Base-by-base conservation (phyloP, 2,888 invertebrate species). In the Drosophila flavopinicola region DNA sequence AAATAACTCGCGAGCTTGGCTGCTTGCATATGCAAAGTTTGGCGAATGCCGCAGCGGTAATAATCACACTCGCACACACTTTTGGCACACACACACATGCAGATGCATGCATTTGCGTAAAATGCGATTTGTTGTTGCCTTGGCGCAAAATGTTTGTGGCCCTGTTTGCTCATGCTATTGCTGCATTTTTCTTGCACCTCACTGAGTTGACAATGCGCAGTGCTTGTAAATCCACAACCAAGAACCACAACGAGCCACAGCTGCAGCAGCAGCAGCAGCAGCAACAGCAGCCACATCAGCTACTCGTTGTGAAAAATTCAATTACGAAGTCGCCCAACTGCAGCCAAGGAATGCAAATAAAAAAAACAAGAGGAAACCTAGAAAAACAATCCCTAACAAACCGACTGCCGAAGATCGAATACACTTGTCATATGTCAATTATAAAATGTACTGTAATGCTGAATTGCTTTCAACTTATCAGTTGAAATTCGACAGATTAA, bases 141-240 rank as follows among this genome's bases (percentile, higher is more conserved):
- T 70, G 58, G 41, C 60, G 80, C 87, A 80, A 61, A 66, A 86
- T 80, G 82, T 84, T 86, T 80, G 80, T 39, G 80, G 80, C 66
- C 49, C 41, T 54, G 49, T 30, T 47, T 32, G 37, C n/a, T 27
- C 13, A 33, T 54, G 44, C 17, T 35, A 17, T 25, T 47, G 45
- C 24, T 33, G 41, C 20, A 15, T 9, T 30, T 13, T 35, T 38
- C 45, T 47, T 72, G 53, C 61, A 68, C 53, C 75, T 64, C 58
- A 54, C 57, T 73, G 68, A 41, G 56, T 56, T 66, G 66, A 82
- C 83, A 85, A 67, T 74, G 71, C 75, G 70, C 75, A 67, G 41
- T 49, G 60, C 60, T 74, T 74, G 66, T 66, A 74, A 70, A 74
- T 73, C 72, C 61, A 56, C 39, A 33, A 20, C 66, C 35, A 37